Percentiles rank a stretch among this genome's conserved stretches.
These are phyloP conservation scores for Pinctada fucata DNA, from an alignment of 2,888 invertebrate genomes.

Conservation along the genomic window DNA sequence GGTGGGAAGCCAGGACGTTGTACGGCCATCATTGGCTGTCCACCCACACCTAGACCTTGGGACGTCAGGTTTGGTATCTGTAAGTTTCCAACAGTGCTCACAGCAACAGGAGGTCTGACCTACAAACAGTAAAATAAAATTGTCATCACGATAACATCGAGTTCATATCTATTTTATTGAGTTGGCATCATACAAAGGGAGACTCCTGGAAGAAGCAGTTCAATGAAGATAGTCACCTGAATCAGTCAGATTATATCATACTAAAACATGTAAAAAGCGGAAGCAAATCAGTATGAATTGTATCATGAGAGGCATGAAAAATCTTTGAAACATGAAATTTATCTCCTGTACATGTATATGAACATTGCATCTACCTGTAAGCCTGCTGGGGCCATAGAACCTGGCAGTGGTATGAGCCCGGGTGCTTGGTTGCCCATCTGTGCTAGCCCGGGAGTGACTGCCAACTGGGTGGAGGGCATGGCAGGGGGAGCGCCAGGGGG, in stretches of 20 bases:
- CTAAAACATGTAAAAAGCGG: no score
- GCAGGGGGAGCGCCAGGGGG: constrained; percentile 39
- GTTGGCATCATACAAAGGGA: background rate
- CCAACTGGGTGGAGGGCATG: constrained; percentile 38
- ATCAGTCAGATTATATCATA: no score
- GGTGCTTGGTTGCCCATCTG: constrained; percentile 44
- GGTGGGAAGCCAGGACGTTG: constrained; percentile 57
- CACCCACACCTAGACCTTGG: constrained; percentile 30
- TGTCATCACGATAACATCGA: background rate
- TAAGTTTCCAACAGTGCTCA: constrained; percentile 34
- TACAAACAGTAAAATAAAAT: constrained; percentile 2
- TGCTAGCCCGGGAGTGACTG: constrained; percentile 35
- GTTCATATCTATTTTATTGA: background rate
- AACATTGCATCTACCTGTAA: constrained; percentile 11
- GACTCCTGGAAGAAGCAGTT: no score
- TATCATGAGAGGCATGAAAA: no score
- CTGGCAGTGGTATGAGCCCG: constrained; percentile 42
- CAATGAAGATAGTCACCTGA: no score
- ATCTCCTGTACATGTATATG: no score
- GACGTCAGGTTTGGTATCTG: constrained; percentile 19
- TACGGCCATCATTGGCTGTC: constrained; percentile 34
- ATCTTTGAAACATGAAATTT: no score
- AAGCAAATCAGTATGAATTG: no score
- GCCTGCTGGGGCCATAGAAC: constrained; percentile 27
- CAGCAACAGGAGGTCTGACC: constrained; percentile 20